Evolutionary conservation across 2,113 vertebrate species (phyloP), one percentile per base, ranked within the genome.

Genomic region (Haemorhous mexicanus): DNA sequence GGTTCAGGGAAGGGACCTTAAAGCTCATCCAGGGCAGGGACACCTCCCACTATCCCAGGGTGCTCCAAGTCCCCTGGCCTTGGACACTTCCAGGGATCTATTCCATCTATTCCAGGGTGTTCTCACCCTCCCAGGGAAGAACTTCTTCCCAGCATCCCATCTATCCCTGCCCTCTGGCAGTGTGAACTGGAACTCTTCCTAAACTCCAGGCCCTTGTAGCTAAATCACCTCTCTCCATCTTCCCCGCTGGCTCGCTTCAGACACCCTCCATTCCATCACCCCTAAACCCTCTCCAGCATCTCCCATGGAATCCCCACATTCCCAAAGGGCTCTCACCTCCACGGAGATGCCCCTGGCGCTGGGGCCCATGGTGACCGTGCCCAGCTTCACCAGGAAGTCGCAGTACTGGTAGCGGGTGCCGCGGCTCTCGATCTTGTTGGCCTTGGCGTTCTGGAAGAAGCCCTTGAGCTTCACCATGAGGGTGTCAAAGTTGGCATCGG

Each of bases 401-500:
- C 99, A 99, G 96, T 99, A 99, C 91, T 99, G 99, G 96, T 99
- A 99, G 68, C 99, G 98, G 5, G 99, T 98, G 6, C 99, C 99
- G 3, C 99, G 98, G 91, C 98, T 99, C 97, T 99, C 99, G 67
- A 99, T 99, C 97, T 99, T 99, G 98, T 99, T 99, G 11, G 98
- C 99, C 87, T 99, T 99, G 87, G 99, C 99, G 3, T 99, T 99
- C 94, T 99, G 99, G 96, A 99, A 99, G 96, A 99, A 99, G 63
- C 99, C 99, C 96, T 99, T 99, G 63, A 99, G 96, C 92, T 99
- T 99, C 93, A 99, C 98, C 99, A 99, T 99, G 6, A 99, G 98
- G 52, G 98, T 98, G 33, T 99, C 99, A 5, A 99, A 99, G 98
- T 99, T 99, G 92, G 98, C 97, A 4, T 99, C 99, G 0, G 99